Base-by-base conservation (phyloP, 1,140 invertebrate species). In the Caerostris darwini region DNA sequence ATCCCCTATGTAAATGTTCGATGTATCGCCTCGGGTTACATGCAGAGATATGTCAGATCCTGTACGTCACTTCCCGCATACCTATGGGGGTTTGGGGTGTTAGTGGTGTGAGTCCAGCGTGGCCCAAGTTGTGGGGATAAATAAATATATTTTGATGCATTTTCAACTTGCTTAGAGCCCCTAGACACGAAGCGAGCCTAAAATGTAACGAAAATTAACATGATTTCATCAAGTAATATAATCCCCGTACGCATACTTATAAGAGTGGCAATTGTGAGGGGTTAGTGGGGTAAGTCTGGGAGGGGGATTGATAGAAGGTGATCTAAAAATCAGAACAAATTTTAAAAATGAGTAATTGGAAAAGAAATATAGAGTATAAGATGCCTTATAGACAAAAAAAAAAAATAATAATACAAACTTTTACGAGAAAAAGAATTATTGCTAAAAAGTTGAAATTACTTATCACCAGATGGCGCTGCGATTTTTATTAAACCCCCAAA, bases 1-100 rank as follows among this genome's bases (percentile, higher is more conserved):
- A 93, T 83, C 82, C 91, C 8, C 82, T 86, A 93, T 85, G 81
- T 87, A 93, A 93, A 93, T 93, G 91, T 83, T 54, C 71, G 56
- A 82, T 85, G n/a, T 83, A 64, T 82, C 19, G 77, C 82, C 91
- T 54, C 14, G 53, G 69, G 89, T 69, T 81, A 58, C 56, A 77
- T 34, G 50, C 34, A 19, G 14, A 77, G 89, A 77, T 90, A 77
- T 58, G 69, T 77, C 69, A 58, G 69, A 90, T 77, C 67, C 56
- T 19, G 14, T 14, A 54, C 19, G 56, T 61, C 85, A 54, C 56
- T 57, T 83, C 4, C 56, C 54, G 54, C 82, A 83, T 83, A 83
- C 82, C 82, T 56, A 83, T 83, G 12, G n/a, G 12, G 3, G 6
- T 53, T 12, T 8, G 67, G 7, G 8, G 7, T 5, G 2, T 17